phyloP scores from a whole-genome alignment of 2,113 vertebrate genomes.

The Orthonyx spaldingii region DNA sequence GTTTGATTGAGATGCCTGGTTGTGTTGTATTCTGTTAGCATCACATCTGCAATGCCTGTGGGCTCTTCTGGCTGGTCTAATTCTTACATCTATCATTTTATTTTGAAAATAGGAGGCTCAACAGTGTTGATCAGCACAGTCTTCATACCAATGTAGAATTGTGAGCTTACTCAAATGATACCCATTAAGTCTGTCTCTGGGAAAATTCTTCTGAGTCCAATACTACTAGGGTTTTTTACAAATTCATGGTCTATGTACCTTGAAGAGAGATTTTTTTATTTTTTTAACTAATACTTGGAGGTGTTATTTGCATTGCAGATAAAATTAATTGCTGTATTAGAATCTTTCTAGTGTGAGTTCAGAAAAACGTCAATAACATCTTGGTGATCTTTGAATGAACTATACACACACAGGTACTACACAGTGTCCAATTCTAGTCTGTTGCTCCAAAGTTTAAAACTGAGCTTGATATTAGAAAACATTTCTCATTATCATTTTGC shows the following conservation, averaged over 20 bases:
- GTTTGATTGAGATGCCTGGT: background rate
- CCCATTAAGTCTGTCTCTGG: background rate
- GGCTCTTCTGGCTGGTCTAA: background rate
- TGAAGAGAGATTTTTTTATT: background rate
- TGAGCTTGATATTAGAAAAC: background rate
- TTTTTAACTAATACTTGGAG: background rate
- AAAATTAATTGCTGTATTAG: background rate
- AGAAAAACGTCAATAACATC: background rate
- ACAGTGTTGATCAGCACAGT: background rate
- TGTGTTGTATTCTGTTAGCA: background rate
- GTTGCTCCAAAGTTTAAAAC: background rate
- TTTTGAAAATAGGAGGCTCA: background rate
- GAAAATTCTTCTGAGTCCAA: background rate
- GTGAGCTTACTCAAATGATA: background rate
- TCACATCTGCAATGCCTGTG: background rate
- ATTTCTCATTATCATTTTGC: constrained; percentile 24
- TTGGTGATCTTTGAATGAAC: background rate
- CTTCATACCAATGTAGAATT: background rate
- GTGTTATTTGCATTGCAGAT: background rate
- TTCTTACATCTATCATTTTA: background rate
- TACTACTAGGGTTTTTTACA: background rate
- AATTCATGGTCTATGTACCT: background rate
- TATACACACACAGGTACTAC: background rate
- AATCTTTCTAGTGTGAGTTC: background rate
- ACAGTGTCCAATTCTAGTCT: background rate